phyloP scores from a whole-genome alignment of 64 coral and sea anemone genomes.

The Catalaphyllia jardinei region DNA sequence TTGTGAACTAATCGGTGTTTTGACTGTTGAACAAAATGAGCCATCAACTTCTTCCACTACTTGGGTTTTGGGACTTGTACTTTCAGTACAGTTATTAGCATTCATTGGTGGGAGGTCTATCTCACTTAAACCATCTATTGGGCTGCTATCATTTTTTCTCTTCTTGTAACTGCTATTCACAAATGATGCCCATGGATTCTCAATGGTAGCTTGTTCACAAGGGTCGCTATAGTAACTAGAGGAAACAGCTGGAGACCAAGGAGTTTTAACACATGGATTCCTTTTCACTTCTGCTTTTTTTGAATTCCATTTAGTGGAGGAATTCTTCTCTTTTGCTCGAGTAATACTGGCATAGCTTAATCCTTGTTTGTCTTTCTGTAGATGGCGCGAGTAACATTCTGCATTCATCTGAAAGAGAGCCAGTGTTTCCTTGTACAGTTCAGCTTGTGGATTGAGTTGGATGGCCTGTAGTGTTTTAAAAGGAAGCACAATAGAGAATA shows the following conservation, averaged over 20 bases:
- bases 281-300: not conserved
- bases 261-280: not conserved
- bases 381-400: not conserved
- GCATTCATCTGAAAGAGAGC: not conserved
- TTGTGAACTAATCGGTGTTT: not conserved
- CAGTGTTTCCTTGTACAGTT: constrained; percentile 40
- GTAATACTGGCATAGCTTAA: constrained; percentile 16
- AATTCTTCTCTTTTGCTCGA: constrained; percentile 8
- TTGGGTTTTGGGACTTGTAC: not conserved
- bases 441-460: not conserved
- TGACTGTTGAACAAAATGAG: not conserved
- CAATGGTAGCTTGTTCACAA: not conserved
- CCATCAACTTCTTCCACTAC: not conserved
- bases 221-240: not conserved
- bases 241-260: not conserved
- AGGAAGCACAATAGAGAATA: not conserved
- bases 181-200: constrained; percentile 19
- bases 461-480: not conserved
- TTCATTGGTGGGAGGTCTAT: constrained; percentile 2
- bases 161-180: not conserved
- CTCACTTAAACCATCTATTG: constrained; percentile 31
- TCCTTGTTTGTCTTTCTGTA: not conserved
- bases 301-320: not conserved
- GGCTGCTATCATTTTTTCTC: not conserved
- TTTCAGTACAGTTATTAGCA: not conserved